Evolutionary conservation across 2,113 vertebrate species (phyloP).

Genomic region (Narcine bancroftii): DNA sequence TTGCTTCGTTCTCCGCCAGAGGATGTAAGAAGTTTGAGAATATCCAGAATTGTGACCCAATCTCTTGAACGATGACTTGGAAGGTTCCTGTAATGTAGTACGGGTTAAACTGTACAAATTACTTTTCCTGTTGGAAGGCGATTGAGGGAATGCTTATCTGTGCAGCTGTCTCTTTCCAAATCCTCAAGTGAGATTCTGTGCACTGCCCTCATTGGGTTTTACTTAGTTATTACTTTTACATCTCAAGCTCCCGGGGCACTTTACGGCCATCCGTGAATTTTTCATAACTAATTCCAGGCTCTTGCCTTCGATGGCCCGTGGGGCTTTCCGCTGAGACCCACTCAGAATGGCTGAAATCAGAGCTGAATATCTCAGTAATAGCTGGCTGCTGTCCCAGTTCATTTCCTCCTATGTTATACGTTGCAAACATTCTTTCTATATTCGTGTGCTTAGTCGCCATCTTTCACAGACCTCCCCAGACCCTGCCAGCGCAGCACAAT

Average conservation of each 20-base stretch:
- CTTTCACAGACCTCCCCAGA: not conserved
- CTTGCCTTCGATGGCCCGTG: not conserved
- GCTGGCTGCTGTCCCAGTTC: not conserved
- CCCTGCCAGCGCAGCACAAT: not conserved
- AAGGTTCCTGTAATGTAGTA: not conserved
- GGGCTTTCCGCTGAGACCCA: not conserved
- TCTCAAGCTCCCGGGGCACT: not conserved
- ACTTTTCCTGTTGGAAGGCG: conserved; percentile 19
- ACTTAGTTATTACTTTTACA: conserved; percentile 31
- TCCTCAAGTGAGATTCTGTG: not conserved
- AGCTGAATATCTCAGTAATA: not conserved
- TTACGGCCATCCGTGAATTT: not conserved
- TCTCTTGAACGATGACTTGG: not conserved
- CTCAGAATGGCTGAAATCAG: conserved; percentile 6
- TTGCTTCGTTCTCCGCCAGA: not conserved
- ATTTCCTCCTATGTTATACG: conserved; percentile 3
- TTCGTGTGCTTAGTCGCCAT: not conserved
- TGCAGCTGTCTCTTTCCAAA: conserved; percentile 4
- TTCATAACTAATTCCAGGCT: conserved; percentile 28
- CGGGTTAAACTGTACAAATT: conserved; percentile 32
- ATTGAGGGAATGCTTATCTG: conserved; percentile 6
- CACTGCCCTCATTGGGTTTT: not conserved
- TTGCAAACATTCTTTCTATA: not conserved
- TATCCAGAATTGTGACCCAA: not conserved
- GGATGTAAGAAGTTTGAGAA: not conserved